Conservation (phyloP, 1,140 invertebrate species). For the Aphidius ervi region DNA sequence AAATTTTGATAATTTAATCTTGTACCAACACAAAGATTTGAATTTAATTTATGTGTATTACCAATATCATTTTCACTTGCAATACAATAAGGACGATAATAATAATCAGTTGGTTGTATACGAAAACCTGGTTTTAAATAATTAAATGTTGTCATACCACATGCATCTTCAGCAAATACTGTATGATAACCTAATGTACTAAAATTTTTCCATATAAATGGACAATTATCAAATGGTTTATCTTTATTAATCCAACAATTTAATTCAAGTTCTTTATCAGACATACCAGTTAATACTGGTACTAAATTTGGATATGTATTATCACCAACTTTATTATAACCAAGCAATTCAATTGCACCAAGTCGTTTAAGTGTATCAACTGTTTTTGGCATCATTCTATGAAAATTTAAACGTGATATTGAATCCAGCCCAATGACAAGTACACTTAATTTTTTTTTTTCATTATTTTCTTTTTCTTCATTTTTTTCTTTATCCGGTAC, state of each 20-base stretch:
- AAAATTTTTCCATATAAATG: constrained; percentile 59
- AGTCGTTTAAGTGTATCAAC: constrained; percentile 59
- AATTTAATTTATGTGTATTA: constrained; percentile 49
- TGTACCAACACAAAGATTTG: constrained; percentile 54
- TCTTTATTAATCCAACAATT: constrained; percentile 55
- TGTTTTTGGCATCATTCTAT: constrained; percentile 75
- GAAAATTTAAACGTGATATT: constrained; percentile 79
- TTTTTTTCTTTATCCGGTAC: constrained; percentile 52
- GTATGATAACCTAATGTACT: constrained; percentile 54
- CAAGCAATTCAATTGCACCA: constrained; percentile 65
- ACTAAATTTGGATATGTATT: constrained; percentile 82
- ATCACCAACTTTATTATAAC: constrained; percentile 79
- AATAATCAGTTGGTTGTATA: constrained; percentile 58
- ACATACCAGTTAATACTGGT: constrained; percentile 66
- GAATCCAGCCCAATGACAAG: constrained; percentile 83
- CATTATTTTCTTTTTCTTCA: constrained; percentile 22
- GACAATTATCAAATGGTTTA: constrained; percentile 58
- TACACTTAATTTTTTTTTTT: constrained; percentile 55
- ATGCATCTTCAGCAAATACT: constrained; percentile 57
- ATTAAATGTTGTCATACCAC: constrained; percentile 57
- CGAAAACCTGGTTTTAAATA: constrained; percentile 57
- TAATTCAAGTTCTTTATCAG: constrained; percentile 58
- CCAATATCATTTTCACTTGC: constrained; percentile 51
- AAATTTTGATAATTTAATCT: constrained; percentile 48
- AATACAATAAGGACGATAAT: constrained; percentile 53